Evolutionary conservation across 1,140 invertebrate genomes (phyloP).

Genomic region (Odontomachus brunneus): DNA sequence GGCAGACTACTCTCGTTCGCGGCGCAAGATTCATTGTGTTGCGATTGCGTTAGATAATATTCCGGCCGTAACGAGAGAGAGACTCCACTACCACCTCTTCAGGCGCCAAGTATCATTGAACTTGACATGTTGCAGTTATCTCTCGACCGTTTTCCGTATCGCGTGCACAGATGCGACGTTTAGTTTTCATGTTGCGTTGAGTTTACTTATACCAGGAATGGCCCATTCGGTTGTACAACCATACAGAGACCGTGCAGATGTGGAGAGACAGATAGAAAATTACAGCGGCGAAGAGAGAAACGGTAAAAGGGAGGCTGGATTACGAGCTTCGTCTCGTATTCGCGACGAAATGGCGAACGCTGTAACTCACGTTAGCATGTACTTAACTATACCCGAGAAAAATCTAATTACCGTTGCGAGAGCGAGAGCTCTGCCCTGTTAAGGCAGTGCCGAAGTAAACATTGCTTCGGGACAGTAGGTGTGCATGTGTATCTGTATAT

Average conservation of each 20-base stretch:
- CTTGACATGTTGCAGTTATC: constrained; percentile 37
- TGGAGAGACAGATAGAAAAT: constrained; percentile 7
- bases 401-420: constrained; percentile 60
- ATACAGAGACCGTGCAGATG: neutral
- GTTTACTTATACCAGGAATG: neutral
- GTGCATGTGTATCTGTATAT: too few relatives aligned
- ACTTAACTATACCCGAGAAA: constrained; percentile 16
- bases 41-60: constrained; percentile 26
- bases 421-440: constrained; percentile 22
- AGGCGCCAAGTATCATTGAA: neutral
- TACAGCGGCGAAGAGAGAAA: neutral
- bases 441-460: neutral
- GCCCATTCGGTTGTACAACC: neutral
- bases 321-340: neutral
- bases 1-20: too few relatives aligned
- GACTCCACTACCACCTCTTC: neutral
- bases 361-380: neutral
- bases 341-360: neutral
- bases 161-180: neutral
- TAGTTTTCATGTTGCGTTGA: neutral
- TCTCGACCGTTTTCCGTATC: constrained; percentile 13
- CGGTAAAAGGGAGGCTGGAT: neutral
- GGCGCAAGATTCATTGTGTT: neutral
- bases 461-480: neutral
- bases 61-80: neutral